Evolutionary conservation across 2,888 invertebrate genomes (phyloP).

Genomic region (Lasius platythorax): DNA sequence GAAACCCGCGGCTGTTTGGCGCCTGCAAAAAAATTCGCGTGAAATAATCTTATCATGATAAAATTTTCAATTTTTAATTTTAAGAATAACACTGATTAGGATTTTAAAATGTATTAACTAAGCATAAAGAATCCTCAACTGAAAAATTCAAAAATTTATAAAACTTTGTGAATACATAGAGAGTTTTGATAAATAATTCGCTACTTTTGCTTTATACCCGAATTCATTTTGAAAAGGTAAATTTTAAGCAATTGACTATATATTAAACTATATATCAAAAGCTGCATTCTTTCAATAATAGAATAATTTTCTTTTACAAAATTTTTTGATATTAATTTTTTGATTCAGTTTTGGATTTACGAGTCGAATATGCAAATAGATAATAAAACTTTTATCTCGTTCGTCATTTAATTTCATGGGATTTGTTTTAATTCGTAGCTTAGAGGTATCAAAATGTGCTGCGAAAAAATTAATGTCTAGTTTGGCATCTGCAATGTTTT

Average conservation of each 20-base stretch:
- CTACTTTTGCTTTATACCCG: not conserved
- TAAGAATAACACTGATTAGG: not conserved
- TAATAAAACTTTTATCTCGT: not conserved
- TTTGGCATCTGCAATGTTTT: not conserved
- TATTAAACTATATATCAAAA: not conserved
- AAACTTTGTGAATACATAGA: not conserved
- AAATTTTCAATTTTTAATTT: not conserved
- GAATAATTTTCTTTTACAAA: not conserved
- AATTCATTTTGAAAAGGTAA: not conserved
- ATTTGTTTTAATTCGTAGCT: not conserved
- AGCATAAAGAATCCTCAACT: not conserved
- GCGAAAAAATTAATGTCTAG: not conserved
- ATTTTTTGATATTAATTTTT: not conserved
- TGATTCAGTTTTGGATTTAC: not conserved
- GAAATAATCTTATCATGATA: not conserved
- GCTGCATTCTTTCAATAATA: not conserved
- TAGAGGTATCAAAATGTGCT: too few relatives aligned
- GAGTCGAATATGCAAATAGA: not conserved
- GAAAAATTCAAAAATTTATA: not conserved
- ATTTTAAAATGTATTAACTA: not conserved
- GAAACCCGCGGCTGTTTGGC: not conserved
- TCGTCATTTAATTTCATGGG: not conserved
- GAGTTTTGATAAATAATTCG: not conserved
- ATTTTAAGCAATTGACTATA: not conserved
- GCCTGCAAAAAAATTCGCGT: not conserved